Base-by-base conservation (phyloP, 2,797 vertebrate species). In the Podarcis siculus region DNA sequence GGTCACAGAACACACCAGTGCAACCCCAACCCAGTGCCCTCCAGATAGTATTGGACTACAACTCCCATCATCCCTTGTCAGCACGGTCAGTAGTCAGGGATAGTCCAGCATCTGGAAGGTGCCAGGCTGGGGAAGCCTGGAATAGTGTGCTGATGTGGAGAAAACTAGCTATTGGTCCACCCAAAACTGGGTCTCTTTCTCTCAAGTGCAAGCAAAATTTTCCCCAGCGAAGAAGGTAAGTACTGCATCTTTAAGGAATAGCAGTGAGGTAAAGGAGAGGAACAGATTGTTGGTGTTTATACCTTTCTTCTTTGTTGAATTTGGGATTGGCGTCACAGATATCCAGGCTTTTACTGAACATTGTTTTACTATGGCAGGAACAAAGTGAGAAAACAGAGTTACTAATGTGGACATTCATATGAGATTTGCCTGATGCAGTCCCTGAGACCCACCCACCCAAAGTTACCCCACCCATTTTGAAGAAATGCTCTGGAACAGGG, bases 271-370 rank as follows among this genome's bases (percentile, higher is more conserved):
- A 96, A 93, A 94, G 92, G 96, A 96, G 91, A 96, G 96, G 94
- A 96, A 95, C 93, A 93, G 95, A 95, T 89, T 94, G 95, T 95
- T 96, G 96, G 95, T 95, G 92, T 96, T 97, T 98, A 96, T 98
- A 98, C 98, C 98, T 99, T 98, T 98, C 98, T 96, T 98, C 98
- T 98, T 97, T 98, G 98, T 97, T 98, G 98, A 97, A 96, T 98
- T 98, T 98, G 98, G 97, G 97, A 97, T 98, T 97, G 98, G 97
- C 98, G 85, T 98, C 98, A 96, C 98, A 98, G 98, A 98, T 99
- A 97, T 99, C 98, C 98, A 98, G 98, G 98, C 98, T 99, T 98
- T 99, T 98, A 99, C 98, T 99, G 98, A 98, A 98, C 97, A 98
- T 97, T 97, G 98, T 98, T 97, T 98, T 98, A 99, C 98, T 99